Conservation (phyloP, 2,113 vertebrate species). For the Ctenodactylus gundi region DNA sequence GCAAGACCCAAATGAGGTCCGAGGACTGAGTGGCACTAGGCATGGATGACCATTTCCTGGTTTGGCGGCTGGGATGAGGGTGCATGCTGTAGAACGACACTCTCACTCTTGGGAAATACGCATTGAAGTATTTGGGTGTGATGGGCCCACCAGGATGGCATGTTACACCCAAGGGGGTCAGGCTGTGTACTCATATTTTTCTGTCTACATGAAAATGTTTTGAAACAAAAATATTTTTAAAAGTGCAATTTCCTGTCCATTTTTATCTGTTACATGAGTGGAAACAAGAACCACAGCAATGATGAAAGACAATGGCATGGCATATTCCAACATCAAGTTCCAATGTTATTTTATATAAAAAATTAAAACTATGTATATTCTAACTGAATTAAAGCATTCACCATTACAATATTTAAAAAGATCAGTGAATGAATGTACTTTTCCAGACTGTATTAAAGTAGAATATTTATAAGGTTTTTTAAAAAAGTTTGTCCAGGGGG, state of each 20-base stretch:
- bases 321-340: neutral
- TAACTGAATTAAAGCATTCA: neutral
- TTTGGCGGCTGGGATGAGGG: neutral
- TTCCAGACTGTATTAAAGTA: conserved; percentile 7
- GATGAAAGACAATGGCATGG: neutral
- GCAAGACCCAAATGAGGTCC: neutral
- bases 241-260: neutral
- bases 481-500: conserved; percentile 2
- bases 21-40: neutral
- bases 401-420: neutral
- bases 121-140: neutral
- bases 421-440: conserved; percentile 21
- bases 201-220: neutral
- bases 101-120: neutral
- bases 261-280: neutral
- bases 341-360: neutral
- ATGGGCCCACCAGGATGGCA: neutral
- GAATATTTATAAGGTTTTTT: neutral
- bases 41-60: neutral
- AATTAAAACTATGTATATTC: neutral
- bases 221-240: neutral
- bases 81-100: too few relatives aligned
- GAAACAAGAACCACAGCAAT: neutral
- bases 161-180: neutral
- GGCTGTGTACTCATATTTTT: neutral